A percentile compares a stretch with the other conserved stretches of the same genome.
Conservation (phyloP, 2,888 invertebrate genomes). For the Trileptium ribeirensis region DNA sequence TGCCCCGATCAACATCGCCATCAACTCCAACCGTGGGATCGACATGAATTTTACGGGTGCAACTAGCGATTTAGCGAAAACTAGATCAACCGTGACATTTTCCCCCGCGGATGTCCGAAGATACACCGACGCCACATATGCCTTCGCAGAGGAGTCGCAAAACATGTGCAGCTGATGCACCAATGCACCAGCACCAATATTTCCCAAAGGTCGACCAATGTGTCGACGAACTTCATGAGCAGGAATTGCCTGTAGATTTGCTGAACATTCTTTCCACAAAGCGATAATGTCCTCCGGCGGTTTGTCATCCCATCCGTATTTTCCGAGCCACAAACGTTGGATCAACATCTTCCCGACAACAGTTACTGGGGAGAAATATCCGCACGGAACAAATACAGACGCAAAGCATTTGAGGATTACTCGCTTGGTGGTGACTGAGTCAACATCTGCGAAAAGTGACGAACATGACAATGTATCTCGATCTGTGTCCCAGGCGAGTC, state of each 20-base stretch:
- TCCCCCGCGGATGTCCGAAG: background rate
- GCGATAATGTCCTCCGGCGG: background rate
- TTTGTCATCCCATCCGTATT: background rate
- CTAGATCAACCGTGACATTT: background rate
- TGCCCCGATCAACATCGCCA: background rate
- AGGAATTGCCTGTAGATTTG: background rate
- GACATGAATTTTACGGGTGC: background rate
- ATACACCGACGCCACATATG: background rate
- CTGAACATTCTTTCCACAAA: background rate
- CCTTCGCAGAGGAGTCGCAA: background rate
- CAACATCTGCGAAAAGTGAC: background rate
- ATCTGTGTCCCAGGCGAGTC: background rate
- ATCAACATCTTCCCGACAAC: background rate
- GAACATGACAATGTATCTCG: background rate
- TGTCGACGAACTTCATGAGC: background rate
- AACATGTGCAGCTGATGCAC: background rate
- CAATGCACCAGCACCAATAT: background rate
- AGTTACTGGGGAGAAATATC: background rate
- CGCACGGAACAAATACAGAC: background rate
- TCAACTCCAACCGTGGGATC: constrained; percentile 23
- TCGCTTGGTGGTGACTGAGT: background rate
- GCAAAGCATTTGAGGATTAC: background rate
- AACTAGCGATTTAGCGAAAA: background rate
- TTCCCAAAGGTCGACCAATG: background rate
- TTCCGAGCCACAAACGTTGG: background rate